Conservation (phyloP, 2,797 vertebrate genomes). For the Streptopelia turtur region DNA sequence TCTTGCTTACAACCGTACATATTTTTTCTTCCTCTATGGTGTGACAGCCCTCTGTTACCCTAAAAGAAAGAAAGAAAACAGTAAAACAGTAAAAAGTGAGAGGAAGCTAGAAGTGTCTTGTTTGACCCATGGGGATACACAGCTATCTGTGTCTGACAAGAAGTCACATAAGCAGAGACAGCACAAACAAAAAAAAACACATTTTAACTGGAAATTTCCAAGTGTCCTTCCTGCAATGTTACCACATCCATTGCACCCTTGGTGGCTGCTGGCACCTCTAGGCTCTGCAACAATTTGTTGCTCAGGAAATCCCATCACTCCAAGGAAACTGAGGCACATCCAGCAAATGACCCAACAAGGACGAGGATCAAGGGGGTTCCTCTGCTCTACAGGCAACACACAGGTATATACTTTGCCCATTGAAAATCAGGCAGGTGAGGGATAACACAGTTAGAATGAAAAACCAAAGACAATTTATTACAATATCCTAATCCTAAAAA, state of each 20-base stretch:
- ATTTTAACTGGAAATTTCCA: not conserved
- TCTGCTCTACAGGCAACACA: not conserved
- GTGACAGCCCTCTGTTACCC: not conserved
- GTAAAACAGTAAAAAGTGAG: not conserved
- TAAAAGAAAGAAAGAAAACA: not conserved
- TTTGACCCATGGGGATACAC: not conserved
- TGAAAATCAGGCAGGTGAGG: not conserved
- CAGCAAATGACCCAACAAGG: not conserved
- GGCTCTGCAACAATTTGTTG: not conserved
- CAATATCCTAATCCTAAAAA: not conserved
- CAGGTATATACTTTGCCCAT: fast-evolving
- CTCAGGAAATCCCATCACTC: not conserved
- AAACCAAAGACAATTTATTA: not conserved
- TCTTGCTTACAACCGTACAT: not conserved
- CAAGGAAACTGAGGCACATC: not conserved
- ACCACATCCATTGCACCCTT: not conserved
- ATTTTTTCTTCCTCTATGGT: not conserved
- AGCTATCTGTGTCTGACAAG: not conserved
- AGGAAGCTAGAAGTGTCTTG: not conserved
- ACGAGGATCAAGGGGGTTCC: not conserved
- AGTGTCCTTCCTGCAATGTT: not conserved
- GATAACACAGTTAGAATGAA: not conserved
- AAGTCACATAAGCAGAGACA: not conserved
- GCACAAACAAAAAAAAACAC: not conserved
- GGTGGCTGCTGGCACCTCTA: not conserved